Conservation (phyloP, 2,797 vertebrate genomes). For the Eremophila alpestris region DNA sequence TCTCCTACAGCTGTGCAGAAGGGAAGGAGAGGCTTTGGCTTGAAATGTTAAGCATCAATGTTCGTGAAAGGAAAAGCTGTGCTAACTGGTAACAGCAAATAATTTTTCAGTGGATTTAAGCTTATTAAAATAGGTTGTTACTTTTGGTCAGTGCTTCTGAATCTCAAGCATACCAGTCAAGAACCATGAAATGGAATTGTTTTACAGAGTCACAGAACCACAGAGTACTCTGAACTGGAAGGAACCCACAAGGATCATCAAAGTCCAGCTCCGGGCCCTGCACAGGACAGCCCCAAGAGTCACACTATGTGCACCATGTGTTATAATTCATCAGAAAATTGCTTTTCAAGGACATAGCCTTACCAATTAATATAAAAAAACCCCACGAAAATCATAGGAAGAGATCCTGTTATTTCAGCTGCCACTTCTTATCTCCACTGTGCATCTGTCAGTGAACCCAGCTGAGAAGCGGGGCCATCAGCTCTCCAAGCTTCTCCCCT, state of each 20-base stretch:
- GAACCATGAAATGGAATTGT: background rate
- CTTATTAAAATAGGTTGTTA: background rate
- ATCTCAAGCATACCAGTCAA: background rate
- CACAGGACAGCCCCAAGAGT: background rate
- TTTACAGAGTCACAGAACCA: background rate
- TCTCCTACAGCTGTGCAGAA: background rate
- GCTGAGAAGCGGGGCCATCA: no score
- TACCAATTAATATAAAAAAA: background rate
- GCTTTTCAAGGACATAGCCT: background rate
- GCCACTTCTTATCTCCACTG: background rate
- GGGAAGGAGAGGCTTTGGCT: background rate
- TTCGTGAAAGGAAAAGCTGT: background rate
- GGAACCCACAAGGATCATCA: background rate
- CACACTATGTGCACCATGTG: background rate
- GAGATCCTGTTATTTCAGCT: background rate
- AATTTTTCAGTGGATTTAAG: background rate
- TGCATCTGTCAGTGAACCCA: background rate
- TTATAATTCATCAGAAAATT: background rate
- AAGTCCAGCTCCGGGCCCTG: background rate
- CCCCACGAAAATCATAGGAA: fast-evolving
- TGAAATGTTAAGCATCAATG: background rate
- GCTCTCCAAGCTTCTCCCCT: background rate
- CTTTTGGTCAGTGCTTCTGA: background rate
- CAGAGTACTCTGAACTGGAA: background rate
- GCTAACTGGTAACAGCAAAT: background rate